Conservation (phyloP, 2,888 invertebrate genomes). For the Standfussiana lucernea region DNA sequence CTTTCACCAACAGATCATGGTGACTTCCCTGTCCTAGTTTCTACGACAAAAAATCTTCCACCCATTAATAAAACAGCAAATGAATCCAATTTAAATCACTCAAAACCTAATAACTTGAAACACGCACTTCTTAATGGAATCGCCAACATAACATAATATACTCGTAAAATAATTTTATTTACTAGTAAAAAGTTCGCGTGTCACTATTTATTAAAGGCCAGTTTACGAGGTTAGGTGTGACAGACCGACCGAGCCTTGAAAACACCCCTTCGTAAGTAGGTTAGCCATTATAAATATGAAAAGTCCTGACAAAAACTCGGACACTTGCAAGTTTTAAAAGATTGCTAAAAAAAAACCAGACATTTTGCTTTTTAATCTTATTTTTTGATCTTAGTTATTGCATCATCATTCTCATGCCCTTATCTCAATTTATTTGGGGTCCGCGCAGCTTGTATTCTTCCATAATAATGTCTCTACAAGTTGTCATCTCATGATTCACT, state of each 20-base stretch:
- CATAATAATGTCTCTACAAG: neutral
- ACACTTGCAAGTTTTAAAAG: neutral
- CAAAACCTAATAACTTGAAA: conserved; percentile 8
- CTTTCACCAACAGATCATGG: too few relatives aligned
- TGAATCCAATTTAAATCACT: conserved; percentile 13
- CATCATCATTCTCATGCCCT: too few relatives aligned
- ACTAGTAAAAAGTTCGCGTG: conserved; percentile 52
- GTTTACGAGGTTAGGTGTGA: conserved; percentile 60
- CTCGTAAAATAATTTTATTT: neutral
- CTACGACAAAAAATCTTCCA: too few relatives aligned
- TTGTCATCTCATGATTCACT: neutral
- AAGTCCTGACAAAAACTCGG: neutral
- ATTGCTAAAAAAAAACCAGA: neutral
- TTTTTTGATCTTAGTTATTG: too few relatives aligned
- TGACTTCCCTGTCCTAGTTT: neutral
- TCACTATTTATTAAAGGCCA: conserved; percentile 41
- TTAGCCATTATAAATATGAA: neutral
- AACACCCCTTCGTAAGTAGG: conserved; percentile 44
- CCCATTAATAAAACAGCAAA: neutral
- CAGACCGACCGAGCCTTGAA: conserved; percentile 18
- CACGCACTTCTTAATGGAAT: conserved; percentile 38
- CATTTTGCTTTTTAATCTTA: neutral
- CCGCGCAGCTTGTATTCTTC: neutral
- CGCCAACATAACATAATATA: neutral
- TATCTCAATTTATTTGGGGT: neutral